A percentile compares a stretch with the other conserved stretches of the same genome.
phyloP scores from a whole-genome alignment of 2,113 vertebrate species.

The Macrotus californicus region DNA sequence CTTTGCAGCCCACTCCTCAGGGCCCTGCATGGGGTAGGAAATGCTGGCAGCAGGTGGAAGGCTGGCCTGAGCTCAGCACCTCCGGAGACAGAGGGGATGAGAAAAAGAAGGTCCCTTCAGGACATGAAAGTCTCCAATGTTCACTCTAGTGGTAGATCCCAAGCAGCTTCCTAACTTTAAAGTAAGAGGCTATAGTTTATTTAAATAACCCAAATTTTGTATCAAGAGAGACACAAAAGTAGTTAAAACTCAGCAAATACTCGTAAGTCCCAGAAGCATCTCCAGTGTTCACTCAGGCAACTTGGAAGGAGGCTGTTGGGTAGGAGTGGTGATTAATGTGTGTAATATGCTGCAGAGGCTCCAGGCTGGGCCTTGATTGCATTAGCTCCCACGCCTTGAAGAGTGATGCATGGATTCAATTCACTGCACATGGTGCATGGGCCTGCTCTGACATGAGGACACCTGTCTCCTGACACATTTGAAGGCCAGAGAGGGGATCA shows the following conservation, averaged over 20 bases:
- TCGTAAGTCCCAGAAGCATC: neutral
- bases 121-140: neutral
- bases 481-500: neutral
- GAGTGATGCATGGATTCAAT: neutral
- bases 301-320: neutral
- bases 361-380: neutral
- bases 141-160: too few relatives aligned
- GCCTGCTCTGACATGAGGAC: neutral
- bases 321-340: constrained; percentile 8
- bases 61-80: neutral
- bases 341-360: neutral
- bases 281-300: neutral
- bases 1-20: neutral
- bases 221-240: neutral
- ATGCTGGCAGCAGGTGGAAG: neutral
- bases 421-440: neutral
- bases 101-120: neutral
- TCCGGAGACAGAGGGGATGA: neutral
- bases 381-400: neutral
- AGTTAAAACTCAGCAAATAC: constrained; percentile 2
- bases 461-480: neutral
- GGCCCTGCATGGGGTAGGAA: neutral
- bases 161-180: neutral
- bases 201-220: neutral
- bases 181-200: neutral